Evolutionary conservation across 2,888 invertebrate genomes (phyloP).

Genomic region (Hypomecis atomaria): DNA sequence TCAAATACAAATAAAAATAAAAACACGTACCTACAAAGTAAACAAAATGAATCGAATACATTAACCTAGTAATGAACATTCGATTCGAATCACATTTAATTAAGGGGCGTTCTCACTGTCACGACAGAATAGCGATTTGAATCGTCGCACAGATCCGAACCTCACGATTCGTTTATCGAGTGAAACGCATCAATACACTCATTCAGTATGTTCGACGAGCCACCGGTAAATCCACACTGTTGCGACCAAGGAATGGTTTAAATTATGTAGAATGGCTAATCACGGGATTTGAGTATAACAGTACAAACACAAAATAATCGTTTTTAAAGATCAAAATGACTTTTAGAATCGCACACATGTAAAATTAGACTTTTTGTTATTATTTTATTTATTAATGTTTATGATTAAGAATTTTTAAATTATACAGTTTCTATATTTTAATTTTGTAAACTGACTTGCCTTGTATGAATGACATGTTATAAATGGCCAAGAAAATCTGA

Average conservation of each 20-base stretch:
- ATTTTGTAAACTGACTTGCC: no score
- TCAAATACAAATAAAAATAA: background rate
- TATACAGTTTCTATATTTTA: no score
- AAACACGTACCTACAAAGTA: slow-evolving; percentile 37
- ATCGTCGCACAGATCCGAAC: slow-evolving; percentile 57
- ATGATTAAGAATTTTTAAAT: no score
- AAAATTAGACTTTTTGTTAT: no score
- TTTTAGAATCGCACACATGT: no score
- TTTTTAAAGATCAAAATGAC: no score
- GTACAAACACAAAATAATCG: no score
- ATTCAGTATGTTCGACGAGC: slow-evolving; percentile 63
- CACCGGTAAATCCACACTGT: slow-evolving; percentile 59
- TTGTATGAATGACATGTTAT: no score
- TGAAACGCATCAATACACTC: slow-evolving; percentile 67
- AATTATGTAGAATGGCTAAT: background rate
- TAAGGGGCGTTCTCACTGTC: slow-evolving; percentile 63
- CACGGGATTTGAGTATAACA: no score
- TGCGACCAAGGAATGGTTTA: background rate
- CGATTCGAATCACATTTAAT: slow-evolving; percentile 65
- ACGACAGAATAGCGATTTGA: slow-evolving; percentile 54
- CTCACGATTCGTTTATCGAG: slow-evolving; percentile 74
- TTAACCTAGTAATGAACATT: slow-evolving; percentile 62
- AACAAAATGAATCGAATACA: slow-evolving; percentile 58
- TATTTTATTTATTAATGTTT: no score
- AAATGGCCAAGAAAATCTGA: no score